Evolutionary conservation across 2,888 invertebrate genomes (phyloP), one percentile per base, ranked within the genome.

Genomic region (Malachius bipustulatus): DNA sequence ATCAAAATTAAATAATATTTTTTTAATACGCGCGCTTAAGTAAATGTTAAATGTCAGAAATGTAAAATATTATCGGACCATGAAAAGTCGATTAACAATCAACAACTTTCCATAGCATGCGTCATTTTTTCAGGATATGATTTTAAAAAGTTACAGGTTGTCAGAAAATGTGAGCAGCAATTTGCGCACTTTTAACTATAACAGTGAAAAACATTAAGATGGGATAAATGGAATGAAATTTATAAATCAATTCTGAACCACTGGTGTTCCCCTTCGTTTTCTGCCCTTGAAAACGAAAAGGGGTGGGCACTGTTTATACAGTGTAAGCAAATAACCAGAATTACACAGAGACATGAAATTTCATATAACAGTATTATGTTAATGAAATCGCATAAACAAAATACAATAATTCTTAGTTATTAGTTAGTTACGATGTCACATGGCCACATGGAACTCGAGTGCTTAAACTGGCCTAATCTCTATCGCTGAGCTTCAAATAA

Each of bases 291-390:
- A 60, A 62, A 59, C 54, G 59, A 56, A 57, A 59, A 50, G 59
- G 59, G 55, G 48, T 47, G 55, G 57, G 57, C 57, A 52, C 53
- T 47, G 39, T 49, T 50, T 46, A 54, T 47, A 51, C 47, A 57
- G 56, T 57, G 56, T 56, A 57, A 55, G 55, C 55, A 57, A n/a
- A 56, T 56, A 58, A 60, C 58, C 53, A 59, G 57, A 57, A 57
- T 59, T 57, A 58, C 51, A 54, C 45, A 50, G 43, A 54, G 55
- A 57, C 53, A 58, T 59, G 57, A 59, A 55, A 59, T 56, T 56
- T 55, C 55, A 58, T 57, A 57, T 51, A 54, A 50, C 47, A 48
- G 47, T 42, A 51, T 50, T 37, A 53, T 50, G 51, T 50, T 50
- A 47, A 58, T 59, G 57, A 60, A 57, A 56, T 59, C 57, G 59